Evolutionary conservation across 2,888 invertebrate species (phyloP), one percentile per base, ranked within the genome.

Genomic region (Plemyria rubiginata): DNA sequence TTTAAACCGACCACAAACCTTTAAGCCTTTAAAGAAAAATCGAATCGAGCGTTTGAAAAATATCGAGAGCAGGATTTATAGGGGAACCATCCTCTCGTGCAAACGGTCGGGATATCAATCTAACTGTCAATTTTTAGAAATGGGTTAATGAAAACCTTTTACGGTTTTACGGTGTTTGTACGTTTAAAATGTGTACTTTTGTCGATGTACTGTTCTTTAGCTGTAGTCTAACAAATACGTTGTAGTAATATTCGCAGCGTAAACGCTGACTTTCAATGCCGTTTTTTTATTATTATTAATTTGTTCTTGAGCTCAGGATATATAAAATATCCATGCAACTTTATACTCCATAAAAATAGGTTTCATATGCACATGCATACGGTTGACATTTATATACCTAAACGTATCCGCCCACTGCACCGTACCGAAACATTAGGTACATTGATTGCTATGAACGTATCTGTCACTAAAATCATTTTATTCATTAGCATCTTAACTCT

Each of bases 61-160:
- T 41, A 41, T 68, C 61, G 62, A 62, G 46, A 36, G 62, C 8
- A 8, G 13, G 62, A 68, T 70, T 70, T 70, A 70, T 70, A 15
- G 63, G 55, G 38, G 55, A 58, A 49, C 66, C 68, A 70, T 68
- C 70, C 66, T 65, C 63, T 62, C 43, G 58, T 57, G 61, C 61
- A 59, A 68, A 66, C 61, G 63, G 66, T 28, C 60, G 59, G 41
- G 60, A 41, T 61, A 70, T 70, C 68, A 55, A 67, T 70, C 66
- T 55, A 28, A 53, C 57, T 64, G 65, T 65, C 63, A 68, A 62
- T 66, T 66, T 32, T 62, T 43, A 52, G 62, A 62, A 65, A 55
- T 62, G 57, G 63, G 50, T 56, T 68, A 66, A 68, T 66, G 65
- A 68, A 64, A 64, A 60, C 40, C 22, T 50, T 38, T n/a, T 11